Percentiles rank a stretch among this genome's conserved stretches.
Evolutionary conservation across 2,113 vertebrate genomes (phyloP).

Genomic region (Gadus chalcogrammus): DNA sequence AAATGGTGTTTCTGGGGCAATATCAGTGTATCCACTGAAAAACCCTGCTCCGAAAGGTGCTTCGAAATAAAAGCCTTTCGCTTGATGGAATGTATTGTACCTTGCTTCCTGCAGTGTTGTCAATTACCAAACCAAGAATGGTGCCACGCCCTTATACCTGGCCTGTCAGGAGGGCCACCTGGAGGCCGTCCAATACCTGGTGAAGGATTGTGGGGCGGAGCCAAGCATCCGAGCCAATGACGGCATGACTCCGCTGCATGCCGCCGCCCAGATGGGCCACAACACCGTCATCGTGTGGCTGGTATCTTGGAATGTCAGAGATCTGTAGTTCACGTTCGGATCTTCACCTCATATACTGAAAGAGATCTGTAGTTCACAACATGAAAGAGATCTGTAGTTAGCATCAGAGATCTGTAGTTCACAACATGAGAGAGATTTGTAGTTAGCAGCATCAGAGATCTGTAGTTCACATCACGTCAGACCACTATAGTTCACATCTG

Average conservation of each 20-base stretch:
- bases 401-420: no score
- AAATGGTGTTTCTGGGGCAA: no score
- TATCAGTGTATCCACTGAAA: no score
- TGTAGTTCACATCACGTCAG: no score
- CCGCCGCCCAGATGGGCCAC: slow-evolving; percentile 97
- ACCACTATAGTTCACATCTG: no score
- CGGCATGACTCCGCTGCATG: slow-evolving; percentile 93
- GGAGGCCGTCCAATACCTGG: slow-evolving; percentile 91
- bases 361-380: no score
- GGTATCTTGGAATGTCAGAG: slow-evolving; percentile 67
- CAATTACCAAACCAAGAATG: slow-evolving; percentile 93
- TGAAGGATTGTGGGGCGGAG: slow-evolving; percentile 89
- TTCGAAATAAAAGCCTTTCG: no score
- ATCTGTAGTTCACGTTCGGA: neutral
- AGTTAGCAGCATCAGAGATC: no score
- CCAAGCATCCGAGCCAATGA: slow-evolving; percentile 84
- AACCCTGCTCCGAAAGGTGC: no score
- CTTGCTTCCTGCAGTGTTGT: slow-evolving; percentile 77
- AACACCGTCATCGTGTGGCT: slow-evolving; percentile 93
- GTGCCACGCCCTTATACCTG: slow-evolving; percentile 98
- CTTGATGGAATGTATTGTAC: neutral
- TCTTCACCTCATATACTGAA: neutral
- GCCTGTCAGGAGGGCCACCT: slow-evolving; percentile 98
- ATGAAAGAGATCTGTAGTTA: no score
- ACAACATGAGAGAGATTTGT: no score